Percentiles rank a stretch among this genome's conserved stretches.
Conservation (phyloP, 2,888 invertebrate genomes). For the Lochmaea crataegi region DNA sequence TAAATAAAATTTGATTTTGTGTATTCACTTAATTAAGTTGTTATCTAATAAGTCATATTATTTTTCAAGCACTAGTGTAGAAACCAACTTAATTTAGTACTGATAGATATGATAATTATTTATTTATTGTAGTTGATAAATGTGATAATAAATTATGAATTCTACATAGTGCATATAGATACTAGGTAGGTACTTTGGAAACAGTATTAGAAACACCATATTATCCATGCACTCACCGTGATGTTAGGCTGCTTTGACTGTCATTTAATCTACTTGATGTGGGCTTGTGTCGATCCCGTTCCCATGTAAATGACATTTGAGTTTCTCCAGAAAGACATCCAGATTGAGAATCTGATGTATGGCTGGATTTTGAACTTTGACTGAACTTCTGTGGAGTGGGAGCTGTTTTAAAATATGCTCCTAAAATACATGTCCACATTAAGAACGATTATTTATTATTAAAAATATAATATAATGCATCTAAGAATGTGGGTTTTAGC, state of each 20-base stretch:
- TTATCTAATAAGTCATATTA: too few species aligned
- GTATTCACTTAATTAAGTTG: too few species aligned
- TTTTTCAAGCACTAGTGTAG: too few species aligned
- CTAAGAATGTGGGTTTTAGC: too few species aligned
- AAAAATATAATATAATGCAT: background rate
- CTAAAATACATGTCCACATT: constrained; percentile 40
- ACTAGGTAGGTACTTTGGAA: background rate
- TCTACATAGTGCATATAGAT: too few species aligned
- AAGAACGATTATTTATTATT: background rate
- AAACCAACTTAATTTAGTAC: too few species aligned
- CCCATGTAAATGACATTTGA: constrained; percentile 52
- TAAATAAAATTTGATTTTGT: too few species aligned
- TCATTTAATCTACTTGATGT: constrained; percentile 59
- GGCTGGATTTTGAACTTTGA: constrained; percentile 60
- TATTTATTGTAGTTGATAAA: too few species aligned
- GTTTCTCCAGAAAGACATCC: constrained; percentile 47
- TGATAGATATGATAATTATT: too few species aligned
- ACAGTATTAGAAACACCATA: background rate
- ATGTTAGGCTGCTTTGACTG: constrained; percentile 63
- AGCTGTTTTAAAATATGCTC: constrained; percentile 59
- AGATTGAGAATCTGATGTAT: constrained; percentile 56
- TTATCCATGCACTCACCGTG: constrained; percentile 49
- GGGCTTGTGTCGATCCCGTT: constrained; percentile 53
- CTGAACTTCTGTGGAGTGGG: constrained; percentile 55
- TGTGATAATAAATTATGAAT: too few species aligned